phyloP scores from a whole-genome alignment of 23 tunicate genomes.

The Halocynthia aurantium region DNA sequence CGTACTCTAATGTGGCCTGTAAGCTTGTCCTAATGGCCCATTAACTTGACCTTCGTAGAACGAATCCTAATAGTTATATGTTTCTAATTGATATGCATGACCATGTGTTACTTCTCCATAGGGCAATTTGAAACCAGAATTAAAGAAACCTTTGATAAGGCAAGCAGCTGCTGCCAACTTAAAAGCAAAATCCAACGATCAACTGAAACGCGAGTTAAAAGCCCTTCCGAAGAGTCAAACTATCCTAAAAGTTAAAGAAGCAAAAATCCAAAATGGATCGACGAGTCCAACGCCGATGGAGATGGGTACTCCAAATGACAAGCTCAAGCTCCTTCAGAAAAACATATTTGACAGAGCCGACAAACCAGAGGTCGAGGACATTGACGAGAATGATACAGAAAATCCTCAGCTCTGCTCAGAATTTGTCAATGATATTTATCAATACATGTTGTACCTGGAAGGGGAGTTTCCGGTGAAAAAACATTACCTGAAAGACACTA shows the following conservation, averaged over 20 bases:
- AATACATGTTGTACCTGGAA: constrained; percentile 86
- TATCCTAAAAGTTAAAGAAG: constrained; percentile 11
- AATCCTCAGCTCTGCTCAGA: constrained; percentile 90
- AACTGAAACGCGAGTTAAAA: constrained; percentile 1
- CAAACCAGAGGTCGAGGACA: constrained; percentile 51
- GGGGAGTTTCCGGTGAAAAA: constrained; percentile 37
- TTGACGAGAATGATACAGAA: constrained; percentile 69
- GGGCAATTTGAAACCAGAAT: neutral
- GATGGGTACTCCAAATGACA: constrained; percentile 23
- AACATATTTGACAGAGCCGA: constrained; percentile 48
- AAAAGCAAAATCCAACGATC: neutral
- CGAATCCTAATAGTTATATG: no score
- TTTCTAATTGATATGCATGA: no score
- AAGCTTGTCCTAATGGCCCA: no score
- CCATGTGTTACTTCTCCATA: no score
- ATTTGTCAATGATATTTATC: constrained; percentile 89
- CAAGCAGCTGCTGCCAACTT: neutral
- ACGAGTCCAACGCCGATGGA: constrained; percentile 31
- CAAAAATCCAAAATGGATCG: constrained; percentile 11
- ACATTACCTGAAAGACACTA: constrained; percentile 49
- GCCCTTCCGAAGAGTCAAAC: constrained; percentile 2
- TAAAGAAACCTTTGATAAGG: constrained; percentile 16
- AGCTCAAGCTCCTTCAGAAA: neutral
- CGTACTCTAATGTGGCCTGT: no score
- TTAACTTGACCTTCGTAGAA: no score